Percentiles rank a stretch among this genome's conserved stretches.
Evolutionary conservation across 2,888 invertebrate species (phyloP).

Genomic region (Drepana falcataria): DNA sequence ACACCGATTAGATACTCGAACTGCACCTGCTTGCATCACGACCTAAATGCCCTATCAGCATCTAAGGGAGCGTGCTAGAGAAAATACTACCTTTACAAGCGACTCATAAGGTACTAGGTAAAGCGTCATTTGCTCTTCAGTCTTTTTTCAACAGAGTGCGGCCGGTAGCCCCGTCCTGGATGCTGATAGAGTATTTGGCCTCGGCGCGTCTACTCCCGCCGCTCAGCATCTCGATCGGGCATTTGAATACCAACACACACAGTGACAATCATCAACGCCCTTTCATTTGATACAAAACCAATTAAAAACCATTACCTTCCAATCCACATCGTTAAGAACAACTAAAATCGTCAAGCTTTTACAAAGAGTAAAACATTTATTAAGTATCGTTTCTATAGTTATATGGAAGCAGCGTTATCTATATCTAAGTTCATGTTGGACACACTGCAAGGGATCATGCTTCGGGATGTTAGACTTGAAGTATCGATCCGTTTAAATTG

Average conservation of each 20-base stretch:
- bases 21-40: conserved; percentile 35
- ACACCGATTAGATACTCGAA: conserved; percentile 35
- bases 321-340: conserved; percentile 75
- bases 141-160: conserved; percentile 36
- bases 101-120: conserved; percentile 43
- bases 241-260: conserved; percentile 87
- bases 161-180: conserved; percentile 66
- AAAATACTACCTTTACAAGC: conserved; percentile 61
- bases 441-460: conserved; percentile 75
- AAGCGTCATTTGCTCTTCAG: conserved; percentile 32
- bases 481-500: conserved; percentile 28
- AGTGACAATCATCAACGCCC: conserved; percentile 68
- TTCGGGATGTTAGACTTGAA: conserved; percentile 55
- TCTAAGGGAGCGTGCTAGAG: conserved; percentile 71
- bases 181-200: conserved; percentile 75
- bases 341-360: conserved; percentile 74
- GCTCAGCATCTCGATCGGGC: conserved; percentile 79
- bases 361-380: conserved; percentile 73
- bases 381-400: conserved; percentile 52
- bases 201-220: conserved; percentile 54
- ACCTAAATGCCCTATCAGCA: conserved; percentile 79
- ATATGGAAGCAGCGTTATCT: conserved; percentile 66
- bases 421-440: conserved; percentile 51
- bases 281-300: conserved; percentile 74
- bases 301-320: conserved; percentile 76